phyloP scores from a whole-genome alignment of 2,888 invertebrate species.

The Phengaris arion region DNA sequence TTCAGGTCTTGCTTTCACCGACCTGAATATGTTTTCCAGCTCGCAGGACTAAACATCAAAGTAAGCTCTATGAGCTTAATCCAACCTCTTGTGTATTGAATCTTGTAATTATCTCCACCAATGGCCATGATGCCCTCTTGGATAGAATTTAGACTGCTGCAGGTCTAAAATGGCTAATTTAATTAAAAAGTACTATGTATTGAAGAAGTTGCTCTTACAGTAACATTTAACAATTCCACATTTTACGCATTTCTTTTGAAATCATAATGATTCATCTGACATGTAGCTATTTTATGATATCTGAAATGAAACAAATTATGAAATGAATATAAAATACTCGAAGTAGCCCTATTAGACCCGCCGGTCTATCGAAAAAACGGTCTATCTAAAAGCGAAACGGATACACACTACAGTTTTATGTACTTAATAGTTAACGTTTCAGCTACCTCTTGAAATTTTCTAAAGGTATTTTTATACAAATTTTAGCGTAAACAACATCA shows the following conservation, averaged over 20 bases:
- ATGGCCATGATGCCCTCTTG: not conserved
- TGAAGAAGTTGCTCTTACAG: too few species aligned
- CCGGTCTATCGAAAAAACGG: too few species aligned
- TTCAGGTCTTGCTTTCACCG: not conserved
- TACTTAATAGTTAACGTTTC: constrained; percentile 59
- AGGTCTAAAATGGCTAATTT: too few species aligned
- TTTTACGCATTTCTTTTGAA: too few species aligned
- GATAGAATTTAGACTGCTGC: not conserved
- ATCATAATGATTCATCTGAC: too few species aligned
- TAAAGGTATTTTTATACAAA: constrained; percentile 73
- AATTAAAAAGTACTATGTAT: too few species aligned
- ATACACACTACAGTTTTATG: constrained; percentile 45
- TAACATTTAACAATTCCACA: too few species aligned
- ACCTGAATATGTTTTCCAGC: not conserved
- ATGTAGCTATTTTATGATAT: too few species aligned
- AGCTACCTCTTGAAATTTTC: constrained; percentile 72
- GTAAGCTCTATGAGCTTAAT: not conserved
- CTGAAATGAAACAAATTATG: too few species aligned
- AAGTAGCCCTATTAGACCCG: not conserved
- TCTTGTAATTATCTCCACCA: not conserved
- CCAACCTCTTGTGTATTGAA: not conserved
- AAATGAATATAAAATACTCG: not conserved
- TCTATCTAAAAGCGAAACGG: constrained; percentile 10
- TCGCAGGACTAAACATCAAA: not conserved
- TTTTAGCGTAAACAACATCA: constrained; percentile 53